Evolutionary conservation across 2,888 invertebrate species (phyloP).

Genomic region (Thera obeliscata): DNA sequence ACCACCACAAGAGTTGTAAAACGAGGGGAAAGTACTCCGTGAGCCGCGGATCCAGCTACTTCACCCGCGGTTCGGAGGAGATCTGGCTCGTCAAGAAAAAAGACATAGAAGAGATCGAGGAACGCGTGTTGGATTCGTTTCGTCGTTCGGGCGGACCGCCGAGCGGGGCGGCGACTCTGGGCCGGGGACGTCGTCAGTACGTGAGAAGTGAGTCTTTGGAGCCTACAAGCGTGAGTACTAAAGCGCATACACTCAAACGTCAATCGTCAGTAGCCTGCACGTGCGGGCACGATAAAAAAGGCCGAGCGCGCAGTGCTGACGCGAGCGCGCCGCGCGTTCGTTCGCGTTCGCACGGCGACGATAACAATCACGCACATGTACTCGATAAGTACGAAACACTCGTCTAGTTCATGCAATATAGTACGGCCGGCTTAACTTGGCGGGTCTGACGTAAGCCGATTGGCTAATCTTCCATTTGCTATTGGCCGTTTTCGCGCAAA

Average conservation of each 20-base stretch:
- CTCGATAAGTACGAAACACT: constrained; percentile 82
- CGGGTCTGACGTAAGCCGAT: no score
- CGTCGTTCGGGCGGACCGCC: constrained; percentile 68
- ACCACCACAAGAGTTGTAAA: constrained; percentile 70
- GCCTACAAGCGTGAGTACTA: constrained; percentile 63
- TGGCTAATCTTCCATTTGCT: no score
- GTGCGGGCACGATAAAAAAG: constrained; percentile 77
- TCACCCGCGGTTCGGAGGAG: constrained; percentile 77
- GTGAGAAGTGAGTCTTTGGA: constrained; percentile 76
- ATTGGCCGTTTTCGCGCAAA: no score
- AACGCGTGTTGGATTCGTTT: constrained; percentile 76
- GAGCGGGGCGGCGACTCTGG: constrained; percentile 62
- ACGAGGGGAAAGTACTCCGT: constrained; percentile 71
- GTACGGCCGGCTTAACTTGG: no score
- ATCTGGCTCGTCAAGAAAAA: constrained; percentile 82
- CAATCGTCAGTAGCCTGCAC: constrained; percentile 78
- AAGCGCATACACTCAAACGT: constrained; percentile 72
- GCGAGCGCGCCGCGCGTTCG: constrained; percentile 62
- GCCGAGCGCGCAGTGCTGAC: constrained; percentile 64
- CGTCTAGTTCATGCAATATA: constrained; percentile 45
- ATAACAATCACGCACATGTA: constrained; percentile 65
- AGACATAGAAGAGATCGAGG: constrained; percentile 79
- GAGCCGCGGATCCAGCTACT: constrained; percentile 78
- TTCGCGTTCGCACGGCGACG: constrained; percentile 75
- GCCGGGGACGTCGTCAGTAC: constrained; percentile 70